These are phyloP conservation scores for Loriculus beryllinus DNA, from an alignment of 2,797 vertebrate species.

Conservation along the genomic window DNA sequence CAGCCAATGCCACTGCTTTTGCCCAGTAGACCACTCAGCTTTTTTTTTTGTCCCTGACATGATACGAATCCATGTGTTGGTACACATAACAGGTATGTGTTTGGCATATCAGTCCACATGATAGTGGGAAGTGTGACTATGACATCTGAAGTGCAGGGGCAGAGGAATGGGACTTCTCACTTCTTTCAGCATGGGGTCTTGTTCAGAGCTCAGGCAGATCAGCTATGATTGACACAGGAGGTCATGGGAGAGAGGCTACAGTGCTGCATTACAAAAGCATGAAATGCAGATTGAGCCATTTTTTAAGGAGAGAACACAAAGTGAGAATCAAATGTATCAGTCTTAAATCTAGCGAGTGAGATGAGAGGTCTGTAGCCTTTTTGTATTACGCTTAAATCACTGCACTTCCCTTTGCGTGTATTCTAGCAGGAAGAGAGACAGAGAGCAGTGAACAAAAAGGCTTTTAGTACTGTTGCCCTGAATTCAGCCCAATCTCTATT, in stretches of 20 bases:
- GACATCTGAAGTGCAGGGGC: background rate
- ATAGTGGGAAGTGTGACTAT: background rate
- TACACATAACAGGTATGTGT: background rate
- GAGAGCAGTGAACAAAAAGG: conserved; percentile 58
- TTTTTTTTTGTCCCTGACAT: background rate
- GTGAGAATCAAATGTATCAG: background rate
- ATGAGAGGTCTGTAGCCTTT: conserved; percentile 22
- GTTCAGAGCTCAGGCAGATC: background rate
- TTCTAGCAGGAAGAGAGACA: conserved; percentile 28
- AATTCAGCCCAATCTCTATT: conserved; percentile 52
- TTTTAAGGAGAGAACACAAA: background rate
- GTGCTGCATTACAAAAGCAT: background rate
- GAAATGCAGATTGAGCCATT: background rate
- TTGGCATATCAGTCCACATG: background rate
- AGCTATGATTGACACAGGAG: background rate
- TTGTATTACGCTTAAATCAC: background rate
- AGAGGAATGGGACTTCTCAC: background rate
- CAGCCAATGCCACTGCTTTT: background rate
- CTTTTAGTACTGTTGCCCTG: conserved; percentile 60
- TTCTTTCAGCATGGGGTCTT: background rate
- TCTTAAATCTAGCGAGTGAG: background rate
- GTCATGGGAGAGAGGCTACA: background rate
- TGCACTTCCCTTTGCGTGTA: conserved; percentile 36
- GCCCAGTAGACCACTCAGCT: background rate
- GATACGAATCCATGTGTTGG: background rate